These are phyloP conservation scores for Gila orcuttii DNA, from an alignment of 2,113 vertebrate genomes.

Conservation along the genomic window DNA sequence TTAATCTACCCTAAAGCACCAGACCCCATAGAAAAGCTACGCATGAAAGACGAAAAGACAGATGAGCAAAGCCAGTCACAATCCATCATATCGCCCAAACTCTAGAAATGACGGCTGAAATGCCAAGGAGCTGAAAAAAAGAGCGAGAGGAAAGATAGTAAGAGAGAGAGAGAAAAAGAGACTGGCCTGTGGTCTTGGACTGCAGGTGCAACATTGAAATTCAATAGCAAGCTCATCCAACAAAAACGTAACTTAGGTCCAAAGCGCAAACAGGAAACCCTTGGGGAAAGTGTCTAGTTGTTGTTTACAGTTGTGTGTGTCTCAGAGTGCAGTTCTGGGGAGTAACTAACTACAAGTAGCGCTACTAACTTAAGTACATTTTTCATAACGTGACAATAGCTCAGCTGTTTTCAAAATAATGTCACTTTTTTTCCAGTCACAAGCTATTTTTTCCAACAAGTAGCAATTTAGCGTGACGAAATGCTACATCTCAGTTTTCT, in stretches of 20 bases:
- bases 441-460: not conserved
- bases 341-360: not conserved
- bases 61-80: slow-evolving; percentile 68
- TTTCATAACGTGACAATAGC: not conserved
- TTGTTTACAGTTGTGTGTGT: not conserved
- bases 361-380: not conserved
- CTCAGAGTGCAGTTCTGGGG: not conserved
- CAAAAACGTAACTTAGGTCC: slow-evolving; percentile 27
- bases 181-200: slow-evolving; percentile 32
- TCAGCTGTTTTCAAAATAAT: not conserved
- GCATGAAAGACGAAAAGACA: slow-evolving; percentile 71
- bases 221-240: slow-evolving; percentile 65
- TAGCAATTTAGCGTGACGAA: not conserved
- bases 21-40: slow-evolving; percentile 56
- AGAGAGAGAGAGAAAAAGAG: slow-evolving; percentile 50
- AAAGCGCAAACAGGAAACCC: slow-evolving; percentile 38
- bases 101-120: slow-evolving; percentile 63
- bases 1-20: slow-evolving; percentile 60
- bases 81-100: slow-evolving; percentile 68
- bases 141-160: slow-evolving; percentile 44
- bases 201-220: slow-evolving; percentile 66
- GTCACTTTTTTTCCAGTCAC: not conserved
- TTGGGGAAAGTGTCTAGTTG: slow-evolving; percentile 17
- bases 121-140: slow-evolving; percentile 60
- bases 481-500: not conserved